Base-by-base conservation (phyloP, 35 echinoderm and acorn worm genomes). In the Heliocidaris erythrogramma region DNA sequence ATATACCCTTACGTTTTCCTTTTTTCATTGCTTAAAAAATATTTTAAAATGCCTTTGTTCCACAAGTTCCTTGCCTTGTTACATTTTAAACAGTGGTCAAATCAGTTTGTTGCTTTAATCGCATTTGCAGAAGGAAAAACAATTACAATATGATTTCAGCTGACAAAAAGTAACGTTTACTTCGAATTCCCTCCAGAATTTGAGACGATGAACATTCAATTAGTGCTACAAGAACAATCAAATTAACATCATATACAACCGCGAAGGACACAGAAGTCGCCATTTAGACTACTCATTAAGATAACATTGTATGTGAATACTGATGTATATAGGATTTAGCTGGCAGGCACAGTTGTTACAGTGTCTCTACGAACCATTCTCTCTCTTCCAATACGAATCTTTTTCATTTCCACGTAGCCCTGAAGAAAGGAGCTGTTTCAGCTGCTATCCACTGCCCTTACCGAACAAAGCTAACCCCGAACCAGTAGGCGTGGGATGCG, bases 181-280 rank as follows among this genome's bases (percentile, higher is more conserved):
- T n/a, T 78, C 7, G 2, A 27, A 78, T 78, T n/a, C 65, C 65
- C 65, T 78, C 21, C 8, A 78, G 27, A 78, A 27, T 78, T 78
- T 27, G 65, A 78, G 65, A 78, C 65, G 65, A n/a, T 27, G 65
- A 78, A 78, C 65, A 29, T 78, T 17, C 7, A 29, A 78, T 78
- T 78, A 78, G 27, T 78, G 18, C 65, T 78, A n/a, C 65, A n/a
- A 78, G 65, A 78, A 78, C 65, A 78, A 78, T 78, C 65, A n/a
- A 78, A 78, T 78, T 78, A 78, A 78, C 17, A 78, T 78, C 65
- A 69, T 69, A 52, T 52, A 69, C 60, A 69, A 69, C 60, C 60
- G 6, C 24, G 17, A 5, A 69, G 65, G 65, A 27, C 65, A 24
- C 65, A 78, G 27, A 78, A 78, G 65, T 78, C 65, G 65, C 65